phyloP scores from a whole-genome alignment of 1,140 invertebrate species.

The Hyposmocoma kahamanoa region DNA sequence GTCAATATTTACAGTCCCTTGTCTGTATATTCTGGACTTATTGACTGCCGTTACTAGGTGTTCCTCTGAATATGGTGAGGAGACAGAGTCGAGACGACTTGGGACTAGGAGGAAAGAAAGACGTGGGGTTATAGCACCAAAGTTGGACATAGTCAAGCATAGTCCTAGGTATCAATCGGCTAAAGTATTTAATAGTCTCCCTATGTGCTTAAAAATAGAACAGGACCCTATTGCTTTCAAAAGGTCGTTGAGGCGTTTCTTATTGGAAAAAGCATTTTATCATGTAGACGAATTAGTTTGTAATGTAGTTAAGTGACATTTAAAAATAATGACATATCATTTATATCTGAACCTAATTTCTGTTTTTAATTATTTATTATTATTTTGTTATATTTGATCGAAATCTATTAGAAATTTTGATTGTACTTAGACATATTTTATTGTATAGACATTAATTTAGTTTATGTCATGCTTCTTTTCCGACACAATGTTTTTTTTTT shows the following conservation, averaged over 20 bases:
- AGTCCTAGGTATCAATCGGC: neutral
- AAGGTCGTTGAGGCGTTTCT: neutral
- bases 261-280: neutral
- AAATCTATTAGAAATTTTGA: too few relatives aligned
- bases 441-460: too few relatives aligned
- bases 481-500: too few relatives aligned
- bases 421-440: too few relatives aligned
- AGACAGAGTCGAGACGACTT: neutral
- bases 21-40: neutral
- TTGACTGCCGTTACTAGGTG: neutral
- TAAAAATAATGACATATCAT: too few relatives aligned
- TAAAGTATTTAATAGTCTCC: neutral
- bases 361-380: too few relatives aligned
- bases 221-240: neutral
- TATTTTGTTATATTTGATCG: too few relatives aligned
- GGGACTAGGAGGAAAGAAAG: neutral
- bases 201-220: neutral
- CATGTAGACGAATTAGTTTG: neutral
- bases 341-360: too few relatives aligned
- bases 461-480: too few relatives aligned
- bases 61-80: neutral
- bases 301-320: too few relatives aligned
- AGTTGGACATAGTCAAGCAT: neutral
- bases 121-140: neutral
- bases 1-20: neutral